phyloP scores from a whole-genome alignment of 2,797 vertebrate genomes.

The Cryptoprocta ferox region DNA sequence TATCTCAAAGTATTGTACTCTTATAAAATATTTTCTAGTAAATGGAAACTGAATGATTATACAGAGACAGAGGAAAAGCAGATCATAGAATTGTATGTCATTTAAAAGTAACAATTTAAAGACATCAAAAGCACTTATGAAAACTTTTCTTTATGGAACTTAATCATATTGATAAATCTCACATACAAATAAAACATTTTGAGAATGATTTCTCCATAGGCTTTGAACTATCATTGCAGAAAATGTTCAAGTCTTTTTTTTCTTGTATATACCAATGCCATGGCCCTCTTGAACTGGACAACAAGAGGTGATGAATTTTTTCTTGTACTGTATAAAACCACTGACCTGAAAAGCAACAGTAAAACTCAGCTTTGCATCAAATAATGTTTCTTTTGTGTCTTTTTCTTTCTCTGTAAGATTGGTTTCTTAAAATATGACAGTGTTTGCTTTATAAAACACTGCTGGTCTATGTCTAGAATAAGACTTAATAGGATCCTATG shows the following conservation, averaged over 20 bases:
- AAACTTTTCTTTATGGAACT: neutral
- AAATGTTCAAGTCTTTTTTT: neutral
- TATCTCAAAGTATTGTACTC: neutral
- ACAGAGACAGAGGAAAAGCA: neutral
- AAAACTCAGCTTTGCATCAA: constrained; percentile 56
- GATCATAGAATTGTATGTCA: neutral
- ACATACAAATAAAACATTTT: constrained; percentile 29
- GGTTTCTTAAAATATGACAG: constrained; percentile 46
- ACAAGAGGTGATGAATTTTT: neutral
- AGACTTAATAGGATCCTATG: constrained; percentile 5
- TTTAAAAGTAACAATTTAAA: neutral
- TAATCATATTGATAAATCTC: constrained; percentile 5
- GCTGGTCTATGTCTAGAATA: neutral
- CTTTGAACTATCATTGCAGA: neutral
- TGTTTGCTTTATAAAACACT: constrained; percentile 45
- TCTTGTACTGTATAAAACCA: constrained; percentile 34
- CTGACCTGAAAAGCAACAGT: constrained; percentile 32
- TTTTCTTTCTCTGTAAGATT: constrained; percentile 57
- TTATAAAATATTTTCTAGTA: constrained; percentile 38
- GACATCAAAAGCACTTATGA: constrained; percentile 11
- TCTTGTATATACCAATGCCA: neutral
- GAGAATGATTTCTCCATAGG: neutral
- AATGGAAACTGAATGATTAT: constrained; percentile 27
- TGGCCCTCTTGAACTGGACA: neutral
- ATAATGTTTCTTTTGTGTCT: constrained; percentile 53